Evolutionary conservation across 1,140 invertebrate genomes (phyloP).

Genomic region (Conus betulinus): DNA sequence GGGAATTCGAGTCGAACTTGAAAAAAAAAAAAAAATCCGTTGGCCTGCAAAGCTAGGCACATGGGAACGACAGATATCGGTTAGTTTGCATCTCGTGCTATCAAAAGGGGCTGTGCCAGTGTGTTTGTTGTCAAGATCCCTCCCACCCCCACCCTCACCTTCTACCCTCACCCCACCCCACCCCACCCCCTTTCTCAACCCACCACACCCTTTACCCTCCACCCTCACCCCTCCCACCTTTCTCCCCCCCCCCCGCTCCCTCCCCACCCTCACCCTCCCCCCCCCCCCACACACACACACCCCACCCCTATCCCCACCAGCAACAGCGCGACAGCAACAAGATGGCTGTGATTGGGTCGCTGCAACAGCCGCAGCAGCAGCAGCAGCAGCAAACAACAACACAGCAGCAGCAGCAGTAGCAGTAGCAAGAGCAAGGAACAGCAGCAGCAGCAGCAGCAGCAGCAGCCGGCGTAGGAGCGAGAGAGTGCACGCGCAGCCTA

Average conservation of each 20-base stretch:
- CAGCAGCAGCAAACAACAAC: not conserved
- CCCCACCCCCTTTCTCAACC: no score
- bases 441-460: not conserved
- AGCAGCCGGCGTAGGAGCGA: not conserved
- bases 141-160: no score
- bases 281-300: not conserved
- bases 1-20: no score
- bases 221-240: not conserved
- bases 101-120: not conserved
- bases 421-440: not conserved
- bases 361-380: not conserved
- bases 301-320: not conserved
- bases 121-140: not conserved
- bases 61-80: no score
- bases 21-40: no score
- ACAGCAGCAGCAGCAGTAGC: not conserved
- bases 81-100: no score
- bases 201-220: no score
- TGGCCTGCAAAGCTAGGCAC: no score
- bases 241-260: not conserved
- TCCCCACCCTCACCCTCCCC: not conserved
- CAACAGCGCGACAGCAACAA: constrained; percentile 1
- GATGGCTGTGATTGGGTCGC: not conserved
- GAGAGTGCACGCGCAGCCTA: no score
- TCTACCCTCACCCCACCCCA: no score